Base-by-base conservation (phyloP, 2,797 vertebrate genomes). In the Natrix natrix region DNA sequence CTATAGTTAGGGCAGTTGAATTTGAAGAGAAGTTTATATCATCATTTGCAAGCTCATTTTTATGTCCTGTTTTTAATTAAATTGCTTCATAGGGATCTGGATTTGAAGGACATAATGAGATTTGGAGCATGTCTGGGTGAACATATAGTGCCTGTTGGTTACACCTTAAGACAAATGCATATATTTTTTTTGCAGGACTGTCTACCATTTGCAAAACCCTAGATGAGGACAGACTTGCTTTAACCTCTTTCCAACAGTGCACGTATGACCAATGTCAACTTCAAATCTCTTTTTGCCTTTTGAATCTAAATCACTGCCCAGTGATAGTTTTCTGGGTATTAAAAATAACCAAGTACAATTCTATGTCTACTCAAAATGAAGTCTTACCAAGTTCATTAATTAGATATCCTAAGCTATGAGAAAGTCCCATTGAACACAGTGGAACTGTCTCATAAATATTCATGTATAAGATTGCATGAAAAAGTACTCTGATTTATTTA, bases 401-500 rank as follows among this genome's bases (percentile, higher is more conserved):
- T 48, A 55, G 43, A 83, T 8, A 86, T 59, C 57, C 14, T 83
- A 83, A 83, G 12, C 14, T 66, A n/a, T 90, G 43, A 55, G 24
- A 52, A 88, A 88, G 24, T 83, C 24, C 55, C 24, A 48, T n/a
- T 60, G 32, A 91, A 59, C 52, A 55, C 54, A n/a, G 37, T 90
- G 52, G n/a, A n/a, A 3, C 66, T 56, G 13, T 74, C 66, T 91
- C 32, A 74, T 91, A 57, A 24, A 37, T 91, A 57, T 37, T 59
- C 7, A 16, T 59, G 69, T 22, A 28, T 59, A 86, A 78, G 55
- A 59, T 91, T 91, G 22, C 55, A 43, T 56, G 37, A 43, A n/a
- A 59, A 94, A 93, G 17, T 93, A n/a, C 78, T 91, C 28, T 93
- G 48, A 16, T 63, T 92, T 95, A 91, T 93, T 94, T 83, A 14